Conservation (phyloP, 2,113 vertebrate species). For the Strigops habroptila region DNA sequence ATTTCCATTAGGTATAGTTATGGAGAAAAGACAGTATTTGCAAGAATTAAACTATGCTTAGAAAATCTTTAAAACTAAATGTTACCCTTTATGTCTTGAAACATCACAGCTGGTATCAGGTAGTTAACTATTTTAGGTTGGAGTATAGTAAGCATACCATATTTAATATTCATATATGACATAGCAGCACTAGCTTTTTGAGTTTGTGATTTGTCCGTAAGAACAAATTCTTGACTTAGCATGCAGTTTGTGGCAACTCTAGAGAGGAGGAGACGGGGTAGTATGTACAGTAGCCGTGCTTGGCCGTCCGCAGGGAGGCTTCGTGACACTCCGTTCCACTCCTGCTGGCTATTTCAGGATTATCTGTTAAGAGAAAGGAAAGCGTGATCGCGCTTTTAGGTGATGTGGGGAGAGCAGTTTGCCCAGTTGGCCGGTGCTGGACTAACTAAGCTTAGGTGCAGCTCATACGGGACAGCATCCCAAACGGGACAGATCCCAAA, state of each 20-base stretch:
- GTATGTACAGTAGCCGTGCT: conserved; percentile 97
- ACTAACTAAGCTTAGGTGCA: neutral
- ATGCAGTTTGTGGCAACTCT: conserved; percentile 99
- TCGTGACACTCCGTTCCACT: conserved; percentile 86
- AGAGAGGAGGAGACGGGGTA: conserved; percentile 88
- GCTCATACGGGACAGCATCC: neutral
- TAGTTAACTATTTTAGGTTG: conserved; percentile 86
- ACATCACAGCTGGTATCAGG: conserved; percentile 85
- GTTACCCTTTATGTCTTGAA: conserved; percentile 81
- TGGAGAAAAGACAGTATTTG: conserved; percentile 79
- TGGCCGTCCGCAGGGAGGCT: conserved; percentile 88
- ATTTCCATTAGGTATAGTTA: conserved; percentile 72
- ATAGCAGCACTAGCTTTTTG: conserved; percentile 85
- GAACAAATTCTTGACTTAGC: conserved; percentile 90
- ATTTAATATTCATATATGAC: conserved; percentile 86
- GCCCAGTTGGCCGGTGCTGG: neutral
- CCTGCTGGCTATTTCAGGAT: conserved; percentile 93
- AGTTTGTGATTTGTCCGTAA: conserved; percentile 82
- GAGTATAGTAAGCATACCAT: conserved; percentile 88
- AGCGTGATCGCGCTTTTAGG: neutral
- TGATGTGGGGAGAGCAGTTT: neutral
- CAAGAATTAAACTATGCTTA: conserved; percentile 81
- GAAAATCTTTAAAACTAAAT: conserved; percentile 81
- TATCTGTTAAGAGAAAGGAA: conserved; percentile 85
- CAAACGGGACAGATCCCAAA: fast-evolving